Percentiles rank a stretch among this genome's conserved stretches.
Conservation (phyloP, 2,888 invertebrate species). For the Cetonia aurata region DNA sequence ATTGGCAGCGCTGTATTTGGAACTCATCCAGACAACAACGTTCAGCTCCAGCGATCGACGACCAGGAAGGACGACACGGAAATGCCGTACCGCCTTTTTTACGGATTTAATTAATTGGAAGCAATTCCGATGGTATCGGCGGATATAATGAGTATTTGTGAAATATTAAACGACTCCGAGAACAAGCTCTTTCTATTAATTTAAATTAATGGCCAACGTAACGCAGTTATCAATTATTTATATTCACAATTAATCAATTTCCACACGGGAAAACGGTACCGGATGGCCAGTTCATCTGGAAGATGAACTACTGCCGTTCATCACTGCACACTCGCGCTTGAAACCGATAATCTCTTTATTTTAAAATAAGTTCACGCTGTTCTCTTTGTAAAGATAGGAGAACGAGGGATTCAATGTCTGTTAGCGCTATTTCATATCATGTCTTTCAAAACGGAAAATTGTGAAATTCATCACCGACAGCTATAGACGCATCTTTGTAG, state of each 20-base stretch:
- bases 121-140: constrained; percentile 43
- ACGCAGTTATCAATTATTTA: constrained; percentile 30
- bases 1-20: not conserved
- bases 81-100: constrained; percentile 32
- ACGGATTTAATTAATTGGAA: constrained; percentile 44
- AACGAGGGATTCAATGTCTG: not conserved
- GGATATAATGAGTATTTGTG: constrained; percentile 45
- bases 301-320: constrained; percentile 27
- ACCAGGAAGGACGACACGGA: constrained; percentile 30
- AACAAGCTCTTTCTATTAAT: constrained; percentile 44
- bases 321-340: not conserved
- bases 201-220: constrained; percentile 40
- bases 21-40: constrained; percentile 16
- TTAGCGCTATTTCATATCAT: too few species aligned
- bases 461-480: too few species aligned
- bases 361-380: not conserved
- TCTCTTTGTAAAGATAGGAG: not conserved
- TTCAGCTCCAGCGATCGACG: not conserved
- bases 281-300: not conserved
- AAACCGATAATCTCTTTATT: not conserved
- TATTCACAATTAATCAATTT: constrained; percentile 35
- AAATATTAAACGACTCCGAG: constrained; percentile 44
- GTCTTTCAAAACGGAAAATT: too few species aligned
- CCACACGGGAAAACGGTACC: constrained; percentile 12
- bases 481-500: too few species aligned